Base-by-base conservation (phyloP, 2,888 invertebrate genomes). In the Mythimna vitellina region DNA sequence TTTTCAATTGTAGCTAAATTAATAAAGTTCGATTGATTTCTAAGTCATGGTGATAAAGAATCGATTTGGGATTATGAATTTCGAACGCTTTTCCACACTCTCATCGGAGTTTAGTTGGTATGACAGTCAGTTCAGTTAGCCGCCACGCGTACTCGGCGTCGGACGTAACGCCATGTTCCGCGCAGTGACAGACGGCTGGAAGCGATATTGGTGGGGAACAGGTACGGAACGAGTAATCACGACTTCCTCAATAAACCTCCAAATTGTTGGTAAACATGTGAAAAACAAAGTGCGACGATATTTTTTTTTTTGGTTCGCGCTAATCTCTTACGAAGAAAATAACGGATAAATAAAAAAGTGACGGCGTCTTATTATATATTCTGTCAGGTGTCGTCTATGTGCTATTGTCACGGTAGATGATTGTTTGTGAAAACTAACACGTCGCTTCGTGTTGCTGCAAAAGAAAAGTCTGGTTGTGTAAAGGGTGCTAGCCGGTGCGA, bases 141-240 rank as follows among this genome's bases (percentile, higher is more conserved):
- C 92, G 93, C 90, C 91, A 91, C 90, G 92, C 94, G 94, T 90
- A 88, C 93, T 89, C 87, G 90, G 91, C 87, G 90, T 82, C 92
- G 92, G 92, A 94, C 95, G 96, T 88, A 84, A 82, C 91, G 92
- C 86, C 69, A 96, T 96, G 96, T 95, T 96, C 77, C 96, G 96
- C 88, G 93, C 94, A 78, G 93, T 96, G 81, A 89, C 93, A 70
- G 95, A 95, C 86, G 89, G 93, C 83, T 96, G 96, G 96, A 96
- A 95, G 89, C 93, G 94, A 83, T 96, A 94, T 87, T 96, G 96
- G 96, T 96, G 96, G 95, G 96, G 96, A 88, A 93, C 95, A 95
- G 96, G 96, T 96, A 95, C 92, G 94, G 92, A 93, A 93, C 90
- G 84, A 91, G 87, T 89, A 91, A 94, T 93, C 89, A 92, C 86